Evolutionary conservation across 2,888 invertebrate genomes (phyloP).

Genomic region (Epistrophella euchroma): DNA sequence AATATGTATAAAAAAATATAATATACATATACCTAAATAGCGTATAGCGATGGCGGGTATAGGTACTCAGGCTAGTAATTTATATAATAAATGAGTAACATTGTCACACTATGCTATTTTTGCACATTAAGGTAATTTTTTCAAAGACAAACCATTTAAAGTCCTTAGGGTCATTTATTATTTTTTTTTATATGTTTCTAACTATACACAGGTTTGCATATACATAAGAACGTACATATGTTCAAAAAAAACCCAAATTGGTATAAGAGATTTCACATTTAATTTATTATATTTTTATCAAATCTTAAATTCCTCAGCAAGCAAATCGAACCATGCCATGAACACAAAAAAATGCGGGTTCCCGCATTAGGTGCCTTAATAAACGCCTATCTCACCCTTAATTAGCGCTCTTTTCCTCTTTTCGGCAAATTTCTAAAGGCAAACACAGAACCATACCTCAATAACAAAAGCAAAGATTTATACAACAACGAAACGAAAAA

Average conservation of each 20-base stretch:
- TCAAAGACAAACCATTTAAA: too few species aligned
- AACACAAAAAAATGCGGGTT: conserved; percentile 44
- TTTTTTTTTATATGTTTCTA: neutral
- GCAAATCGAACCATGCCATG: conserved; percentile 36
- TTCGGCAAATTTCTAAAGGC: conserved; percentile 74
- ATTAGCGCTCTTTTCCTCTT: conserved; percentile 71
- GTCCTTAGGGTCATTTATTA: too few species aligned
- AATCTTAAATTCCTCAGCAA: conserved; percentile 45
- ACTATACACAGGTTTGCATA: neutral
- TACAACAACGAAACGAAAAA: conserved; percentile 21
- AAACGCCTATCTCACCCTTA: conserved; percentile 72
- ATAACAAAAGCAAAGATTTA: conserved; percentile 28
- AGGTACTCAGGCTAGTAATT: too few species aligned
- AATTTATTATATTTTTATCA: conserved; percentile 44
- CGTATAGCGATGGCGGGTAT: too few species aligned
- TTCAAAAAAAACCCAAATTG: too few species aligned
- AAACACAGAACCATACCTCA: conserved; percentile 36
- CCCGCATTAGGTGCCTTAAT: conserved; percentile 72
- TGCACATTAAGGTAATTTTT: too few species aligned
- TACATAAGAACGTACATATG: too few species aligned
- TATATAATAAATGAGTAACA: too few species aligned
- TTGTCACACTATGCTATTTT: too few species aligned
- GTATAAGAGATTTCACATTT: neutral
- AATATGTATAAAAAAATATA: too few species aligned
- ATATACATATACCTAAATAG: too few species aligned